Evolutionary conservation across 92 coral and sea anemone species (phyloP).

Genomic region (Meandrina meandrites): DNA sequence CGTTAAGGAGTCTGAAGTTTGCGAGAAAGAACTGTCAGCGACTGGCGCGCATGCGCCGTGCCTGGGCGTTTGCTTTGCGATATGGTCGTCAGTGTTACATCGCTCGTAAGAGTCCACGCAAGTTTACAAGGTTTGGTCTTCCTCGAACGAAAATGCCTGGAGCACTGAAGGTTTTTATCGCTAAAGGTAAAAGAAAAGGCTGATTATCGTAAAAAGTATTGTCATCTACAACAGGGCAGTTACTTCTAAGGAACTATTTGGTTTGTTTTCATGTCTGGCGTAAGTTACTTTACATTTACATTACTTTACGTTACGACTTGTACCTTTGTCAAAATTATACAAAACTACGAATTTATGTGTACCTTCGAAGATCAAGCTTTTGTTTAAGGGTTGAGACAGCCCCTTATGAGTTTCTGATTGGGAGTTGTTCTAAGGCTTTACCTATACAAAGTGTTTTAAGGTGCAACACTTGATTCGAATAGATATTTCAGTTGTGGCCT

Average conservation of each 20-base stretch:
- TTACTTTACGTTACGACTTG: no score
- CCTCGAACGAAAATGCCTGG: conserved; percentile 45
- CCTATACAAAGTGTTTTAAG: background rate
- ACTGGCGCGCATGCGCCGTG: conserved; percentile 33
- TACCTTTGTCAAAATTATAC: no score
- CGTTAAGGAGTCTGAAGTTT: background rate
- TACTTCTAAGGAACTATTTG: background rate
- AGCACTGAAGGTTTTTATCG: conserved; percentile 33
- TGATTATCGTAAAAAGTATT: background rate
- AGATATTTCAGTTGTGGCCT: background rate
- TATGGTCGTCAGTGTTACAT: conserved; percentile 41
- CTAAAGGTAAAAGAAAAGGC: conserved; percentile 20
- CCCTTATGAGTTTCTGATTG: background rate
- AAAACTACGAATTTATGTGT: no score
- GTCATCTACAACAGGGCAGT: no score
- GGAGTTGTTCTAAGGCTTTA: no score
- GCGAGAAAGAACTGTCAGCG: conserved; percentile 40
- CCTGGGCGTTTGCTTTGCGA: conserved; percentile 38
- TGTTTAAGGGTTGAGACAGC: no score
- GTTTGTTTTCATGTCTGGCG: background rate
- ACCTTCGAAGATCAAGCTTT: no score
- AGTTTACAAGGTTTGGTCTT: conserved; percentile 16
- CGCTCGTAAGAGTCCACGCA: conserved; percentile 9
- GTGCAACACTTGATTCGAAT: background rate
- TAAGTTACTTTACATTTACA: no score